Conservation (phyloP, 2,888 invertebrate genomes). For the Pelosia muscerda region DNA sequence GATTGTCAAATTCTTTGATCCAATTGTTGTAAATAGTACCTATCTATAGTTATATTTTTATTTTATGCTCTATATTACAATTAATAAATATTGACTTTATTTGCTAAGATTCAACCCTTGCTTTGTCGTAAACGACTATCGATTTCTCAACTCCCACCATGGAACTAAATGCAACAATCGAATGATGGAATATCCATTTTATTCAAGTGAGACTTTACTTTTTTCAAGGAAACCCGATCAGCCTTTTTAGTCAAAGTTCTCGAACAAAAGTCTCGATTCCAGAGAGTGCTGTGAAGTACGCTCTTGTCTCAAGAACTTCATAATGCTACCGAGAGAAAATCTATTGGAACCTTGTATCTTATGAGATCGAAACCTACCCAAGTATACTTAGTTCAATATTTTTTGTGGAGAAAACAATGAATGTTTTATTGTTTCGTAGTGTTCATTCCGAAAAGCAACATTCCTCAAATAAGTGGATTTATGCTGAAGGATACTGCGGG, state of each 20-base stretch:
- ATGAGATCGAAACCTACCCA: conserved; percentile 27
- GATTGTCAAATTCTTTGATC: too few species aligned
- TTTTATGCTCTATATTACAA: background rate
- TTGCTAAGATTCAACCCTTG: background rate
- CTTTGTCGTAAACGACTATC: background rate
- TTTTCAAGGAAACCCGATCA: background rate
- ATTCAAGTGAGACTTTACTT: background rate
- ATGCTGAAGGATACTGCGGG: background rate
- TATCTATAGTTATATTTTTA: too few species aligned
- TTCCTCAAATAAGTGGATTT: background rate
- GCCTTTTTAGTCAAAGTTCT: conserved; percentile 11
- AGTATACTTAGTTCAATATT: conserved; percentile 3
- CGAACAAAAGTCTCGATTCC: conserved; percentile 14
- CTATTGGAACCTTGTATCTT: conserved; percentile 17
- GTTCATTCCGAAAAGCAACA: background rate
- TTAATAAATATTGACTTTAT: background rate
- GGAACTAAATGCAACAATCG: background rate
- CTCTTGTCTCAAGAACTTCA: conserved; percentile 27
- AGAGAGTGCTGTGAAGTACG: conserved; percentile 26
- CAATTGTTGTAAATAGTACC: too few species aligned
- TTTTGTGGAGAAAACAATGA: conserved; percentile 3
- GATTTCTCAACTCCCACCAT: background rate
- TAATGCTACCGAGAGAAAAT: conserved; percentile 34
- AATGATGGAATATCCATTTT: background rate
- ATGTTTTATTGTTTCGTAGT: background rate